A percentile compares a stretch with the other conserved stretches of the same genome.
Conservation (phyloP, 1,140 invertebrate species). For the Planococcus citri region DNA sequence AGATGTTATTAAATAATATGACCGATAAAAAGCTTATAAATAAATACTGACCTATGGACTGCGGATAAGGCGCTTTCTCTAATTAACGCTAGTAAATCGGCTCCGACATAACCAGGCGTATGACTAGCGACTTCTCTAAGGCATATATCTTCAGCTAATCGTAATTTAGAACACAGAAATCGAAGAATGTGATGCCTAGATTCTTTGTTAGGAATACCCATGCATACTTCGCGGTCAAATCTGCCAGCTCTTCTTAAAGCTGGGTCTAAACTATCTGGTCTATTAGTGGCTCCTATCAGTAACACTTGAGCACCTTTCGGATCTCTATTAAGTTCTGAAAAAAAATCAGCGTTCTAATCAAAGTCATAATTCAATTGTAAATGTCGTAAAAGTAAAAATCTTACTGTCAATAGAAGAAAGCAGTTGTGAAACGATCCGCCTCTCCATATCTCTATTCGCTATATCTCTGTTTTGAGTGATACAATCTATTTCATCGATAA, state of each 20-base stretch:
- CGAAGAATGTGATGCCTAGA: slow-evolving; percentile 62
- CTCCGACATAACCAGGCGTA: slow-evolving; percentile 94
- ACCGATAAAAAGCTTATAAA: neutral
- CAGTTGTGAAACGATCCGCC: slow-evolving; percentile 84
- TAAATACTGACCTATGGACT: slow-evolving; percentile 40
- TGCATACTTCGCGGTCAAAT: slow-evolving; percentile 81
- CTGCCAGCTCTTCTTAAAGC: slow-evolving; percentile 80
- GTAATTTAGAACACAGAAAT: slow-evolving; percentile 53
- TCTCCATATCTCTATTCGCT: slow-evolving; percentile 88
- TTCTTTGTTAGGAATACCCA: slow-evolving; percentile 82
- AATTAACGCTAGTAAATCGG: slow-evolving; percentile 76
- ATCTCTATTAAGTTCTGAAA: slow-evolving; percentile 28
- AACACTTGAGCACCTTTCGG: slow-evolving; percentile 58
- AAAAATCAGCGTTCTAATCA: neutral
- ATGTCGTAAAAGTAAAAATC: slow-evolving; percentile 20
- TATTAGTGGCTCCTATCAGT: slow-evolving; percentile 89
- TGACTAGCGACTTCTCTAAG: slow-evolving; percentile 57
- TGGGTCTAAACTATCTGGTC: slow-evolving; percentile 84
- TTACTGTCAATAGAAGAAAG: slow-evolving; percentile 73
- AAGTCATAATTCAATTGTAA: too few species aligned
- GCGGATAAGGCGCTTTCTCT: slow-evolving; percentile 77
- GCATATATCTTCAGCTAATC: slow-evolving; percentile 54
- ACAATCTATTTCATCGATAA: slow-evolving; percentile 89
- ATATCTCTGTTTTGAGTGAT: slow-evolving; percentile 74
- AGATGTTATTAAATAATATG: neutral